These are phyloP conservation scores for Hemitrygon akajei DNA, from an alignment of 2,797 vertebrate genomes.

Conservation along the genomic window DNA sequence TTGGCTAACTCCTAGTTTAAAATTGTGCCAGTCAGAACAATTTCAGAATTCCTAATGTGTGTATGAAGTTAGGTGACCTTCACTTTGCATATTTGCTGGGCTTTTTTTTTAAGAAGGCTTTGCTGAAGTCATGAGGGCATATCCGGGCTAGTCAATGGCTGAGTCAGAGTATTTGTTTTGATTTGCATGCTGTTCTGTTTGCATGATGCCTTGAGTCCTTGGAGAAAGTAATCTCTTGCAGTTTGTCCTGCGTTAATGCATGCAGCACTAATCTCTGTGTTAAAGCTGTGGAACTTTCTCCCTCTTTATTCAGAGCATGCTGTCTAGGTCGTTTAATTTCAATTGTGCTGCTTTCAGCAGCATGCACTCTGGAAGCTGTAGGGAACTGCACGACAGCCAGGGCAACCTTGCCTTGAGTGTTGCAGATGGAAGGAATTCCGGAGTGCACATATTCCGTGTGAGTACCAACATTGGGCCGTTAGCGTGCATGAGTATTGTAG, in stretches of 20 bases:
- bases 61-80: constrained; percentile 1
- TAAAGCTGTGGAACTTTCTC: constrained; percentile 56
- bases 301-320: constrained; percentile 82
- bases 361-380: constrained; percentile 86
- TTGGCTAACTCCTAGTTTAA: not conserved
- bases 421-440: constrained; percentile 80
- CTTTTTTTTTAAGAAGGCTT: not conserved
- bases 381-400: constrained; percentile 91
- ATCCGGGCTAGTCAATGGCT: not conserved
- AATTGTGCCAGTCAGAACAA: not conserved
- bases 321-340: constrained; percentile 97
- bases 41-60: not conserved
- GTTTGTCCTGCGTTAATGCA: constrained; percentile 64
- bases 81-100: not conserved
- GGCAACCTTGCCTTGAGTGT: constrained; percentile 82
- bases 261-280: constrained; percentile 71
- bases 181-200: constrained; percentile 43
- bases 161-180: not conserved
- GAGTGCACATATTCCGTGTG: constrained; percentile 79
- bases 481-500: not conserved
- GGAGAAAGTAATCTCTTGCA: constrained; percentile 46
- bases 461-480: constrained; percentile 63
- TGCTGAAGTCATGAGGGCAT: no score
- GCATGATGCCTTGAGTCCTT: constrained; percentile 49
- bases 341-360: constrained; percentile 78